Evolutionary conservation across 2,888 invertebrate species (phyloP).

Genomic region (Chrysina gloriosa): DNA sequence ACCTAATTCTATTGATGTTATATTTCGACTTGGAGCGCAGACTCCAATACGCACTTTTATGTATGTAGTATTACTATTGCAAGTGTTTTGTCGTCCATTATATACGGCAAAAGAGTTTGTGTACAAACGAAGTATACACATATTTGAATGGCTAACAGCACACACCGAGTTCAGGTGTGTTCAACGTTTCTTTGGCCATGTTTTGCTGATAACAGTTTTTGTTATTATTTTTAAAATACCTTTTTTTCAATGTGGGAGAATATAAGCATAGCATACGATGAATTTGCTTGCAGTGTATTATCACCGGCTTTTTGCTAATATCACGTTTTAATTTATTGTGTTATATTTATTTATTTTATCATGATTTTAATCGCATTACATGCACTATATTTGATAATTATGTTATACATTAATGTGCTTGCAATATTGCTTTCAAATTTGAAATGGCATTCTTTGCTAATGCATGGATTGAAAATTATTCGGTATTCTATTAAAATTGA

Average conservation of each 20-base stretch:
- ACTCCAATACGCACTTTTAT: conserved; percentile 4
- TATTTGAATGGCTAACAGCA: neutral
- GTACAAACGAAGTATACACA: neutral
- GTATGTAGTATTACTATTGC: neutral
- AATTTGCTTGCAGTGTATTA: neutral
- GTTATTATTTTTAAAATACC: neutral
- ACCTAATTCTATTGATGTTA: conserved; percentile 28
- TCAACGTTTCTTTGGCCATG: neutral
- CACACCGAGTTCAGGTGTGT: conserved; percentile 7
- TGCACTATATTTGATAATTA: conserved; percentile 13
- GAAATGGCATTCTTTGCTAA: conserved; percentile 28
- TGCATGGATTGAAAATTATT: conserved; percentile 9
- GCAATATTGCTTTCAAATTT: conserved; percentile 7
- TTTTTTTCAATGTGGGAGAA: neutral
- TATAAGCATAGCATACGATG: neutral
- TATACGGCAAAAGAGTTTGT: neutral
- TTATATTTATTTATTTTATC: conserved; percentile 15
- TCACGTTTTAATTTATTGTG: conserved; percentile 22
- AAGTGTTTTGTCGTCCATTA: conserved; percentile 25
- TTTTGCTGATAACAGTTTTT: conserved; percentile 5
- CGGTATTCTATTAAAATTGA: conserved; percentile 35
- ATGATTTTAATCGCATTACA: conserved; percentile 35
- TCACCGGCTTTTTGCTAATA: conserved; percentile 35
- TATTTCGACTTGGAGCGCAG: conserved; percentile 1
- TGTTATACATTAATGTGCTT: conserved; percentile 26